phyloP scores from a whole-genome alignment of 2,888 invertebrate species.

The Julus scandinavius region DNA sequence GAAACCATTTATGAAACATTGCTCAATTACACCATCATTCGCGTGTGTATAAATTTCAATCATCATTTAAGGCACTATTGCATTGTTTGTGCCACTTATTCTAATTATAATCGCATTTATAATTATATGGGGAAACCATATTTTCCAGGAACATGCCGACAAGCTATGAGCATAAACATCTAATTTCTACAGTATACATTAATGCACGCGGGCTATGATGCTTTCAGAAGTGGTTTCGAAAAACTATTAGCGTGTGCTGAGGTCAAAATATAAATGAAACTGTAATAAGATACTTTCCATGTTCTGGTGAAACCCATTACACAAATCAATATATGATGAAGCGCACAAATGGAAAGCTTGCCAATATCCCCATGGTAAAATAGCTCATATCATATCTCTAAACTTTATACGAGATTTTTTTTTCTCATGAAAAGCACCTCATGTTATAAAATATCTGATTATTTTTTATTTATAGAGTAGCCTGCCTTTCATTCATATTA shows the following conservation, averaged over 20 bases:
- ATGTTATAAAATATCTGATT: conserved; percentile 9
- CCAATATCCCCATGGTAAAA: background rate
- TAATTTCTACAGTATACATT: background rate
- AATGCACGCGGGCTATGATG: background rate
- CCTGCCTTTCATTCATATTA: background rate
- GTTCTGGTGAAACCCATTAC: background rate
- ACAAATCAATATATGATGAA: conserved; percentile 10
- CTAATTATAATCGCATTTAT: background rate
- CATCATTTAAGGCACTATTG: background rate
- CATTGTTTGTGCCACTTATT: conserved; percentile 5
- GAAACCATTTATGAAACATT: background rate
- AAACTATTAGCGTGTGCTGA: background rate
- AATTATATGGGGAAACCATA: background rate
- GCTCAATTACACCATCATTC: background rate
- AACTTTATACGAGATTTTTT: background rate
- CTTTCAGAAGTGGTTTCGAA: background rate
- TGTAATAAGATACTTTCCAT: background rate
- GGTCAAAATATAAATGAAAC: conserved; percentile 19
- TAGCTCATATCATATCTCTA: background rate
- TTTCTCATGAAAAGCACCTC: conserved; percentile 11
- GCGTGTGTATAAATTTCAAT: background rate
- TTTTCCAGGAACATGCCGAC: background rate
- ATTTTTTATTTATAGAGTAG: background rate
- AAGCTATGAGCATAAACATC: background rate
- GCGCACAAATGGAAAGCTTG: background rate